These are phyloP conservation scores for Syngnathus scovelli DNA, from an alignment of 2,113 vertebrate genomes.

Conservation along the genomic window DNA sequence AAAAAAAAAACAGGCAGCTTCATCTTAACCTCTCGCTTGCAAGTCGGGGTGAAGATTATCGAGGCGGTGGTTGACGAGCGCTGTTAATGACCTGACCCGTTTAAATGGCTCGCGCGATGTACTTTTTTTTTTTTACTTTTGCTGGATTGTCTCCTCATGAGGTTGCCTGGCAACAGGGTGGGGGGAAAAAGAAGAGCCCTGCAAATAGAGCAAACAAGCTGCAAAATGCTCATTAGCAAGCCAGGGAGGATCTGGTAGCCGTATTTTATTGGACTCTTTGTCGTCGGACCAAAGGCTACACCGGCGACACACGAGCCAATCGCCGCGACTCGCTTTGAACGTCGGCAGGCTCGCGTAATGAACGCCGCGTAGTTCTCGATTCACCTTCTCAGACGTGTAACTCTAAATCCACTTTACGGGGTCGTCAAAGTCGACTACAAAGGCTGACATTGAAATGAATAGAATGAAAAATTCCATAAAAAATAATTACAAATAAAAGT, in stretches of 20 bases:
- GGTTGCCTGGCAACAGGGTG: background rate
- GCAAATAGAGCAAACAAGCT: background rate
- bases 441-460: background rate
- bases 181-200: background rate
- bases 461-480: background rate
- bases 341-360: background rate
- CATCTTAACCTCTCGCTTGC: constrained; percentile 10
- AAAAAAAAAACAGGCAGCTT: constrained; percentile 11
- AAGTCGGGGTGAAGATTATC: background rate
- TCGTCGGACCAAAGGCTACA: background rate
- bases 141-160: background rate
- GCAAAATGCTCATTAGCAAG: constrained; percentile 7
- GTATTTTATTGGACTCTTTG: background rate
- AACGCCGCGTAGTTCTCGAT: too few species aligned
- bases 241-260: background rate
- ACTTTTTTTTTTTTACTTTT: background rate
- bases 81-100: background rate
- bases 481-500: background rate
- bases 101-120: background rate
- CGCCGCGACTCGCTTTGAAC: background rate
- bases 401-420: too few species aligned
- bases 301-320: background rate
- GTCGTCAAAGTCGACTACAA: background rate
- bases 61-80: background rate
- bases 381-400: too few species aligned